Percentiles rank a stretch among this genome's conserved stretches.
Conservation (phyloP, 2,113 vertebrate species). For the Anas platyrhynchos region DNA sequence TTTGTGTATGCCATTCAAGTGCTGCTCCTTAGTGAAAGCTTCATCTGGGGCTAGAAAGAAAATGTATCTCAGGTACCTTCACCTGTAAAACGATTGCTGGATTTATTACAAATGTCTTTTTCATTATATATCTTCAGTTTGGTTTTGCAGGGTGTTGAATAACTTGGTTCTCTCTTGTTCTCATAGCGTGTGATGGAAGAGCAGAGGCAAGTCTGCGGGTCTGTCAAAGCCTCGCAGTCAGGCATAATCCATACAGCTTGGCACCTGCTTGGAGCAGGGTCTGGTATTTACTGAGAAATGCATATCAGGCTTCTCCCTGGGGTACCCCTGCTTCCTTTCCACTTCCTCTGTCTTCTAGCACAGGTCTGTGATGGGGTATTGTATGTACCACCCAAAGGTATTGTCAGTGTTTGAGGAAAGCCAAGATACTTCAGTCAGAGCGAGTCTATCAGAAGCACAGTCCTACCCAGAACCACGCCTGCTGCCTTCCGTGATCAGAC, state of each 20-base stretch:
- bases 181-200: background rate
- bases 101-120: conserved; percentile 40
- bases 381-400: background rate
- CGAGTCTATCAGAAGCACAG: background rate
- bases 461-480: no score
- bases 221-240: background rate
- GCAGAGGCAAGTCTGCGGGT: background rate
- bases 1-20: conserved; percentile 73
- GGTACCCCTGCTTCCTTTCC: background rate
- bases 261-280: background rate
- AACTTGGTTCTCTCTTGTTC: background rate
- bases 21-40: conserved; percentile 76
- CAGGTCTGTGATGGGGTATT: background rate
- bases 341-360: background rate
- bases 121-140: background rate
- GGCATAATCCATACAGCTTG: background rate
- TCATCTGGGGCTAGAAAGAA: conserved; percentile 70
- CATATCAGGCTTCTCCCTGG: background rate
- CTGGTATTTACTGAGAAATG: background rate
- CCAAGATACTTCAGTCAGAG: background rate
- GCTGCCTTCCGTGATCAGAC: background rate
- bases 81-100: conserved; percentile 34
- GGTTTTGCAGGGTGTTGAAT: background rate
- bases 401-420: background rate
- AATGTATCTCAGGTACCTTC: conserved; percentile 71